Conservation (phyloP, 2,888 invertebrate genomes). For the Anthophora plumipes region DNA sequence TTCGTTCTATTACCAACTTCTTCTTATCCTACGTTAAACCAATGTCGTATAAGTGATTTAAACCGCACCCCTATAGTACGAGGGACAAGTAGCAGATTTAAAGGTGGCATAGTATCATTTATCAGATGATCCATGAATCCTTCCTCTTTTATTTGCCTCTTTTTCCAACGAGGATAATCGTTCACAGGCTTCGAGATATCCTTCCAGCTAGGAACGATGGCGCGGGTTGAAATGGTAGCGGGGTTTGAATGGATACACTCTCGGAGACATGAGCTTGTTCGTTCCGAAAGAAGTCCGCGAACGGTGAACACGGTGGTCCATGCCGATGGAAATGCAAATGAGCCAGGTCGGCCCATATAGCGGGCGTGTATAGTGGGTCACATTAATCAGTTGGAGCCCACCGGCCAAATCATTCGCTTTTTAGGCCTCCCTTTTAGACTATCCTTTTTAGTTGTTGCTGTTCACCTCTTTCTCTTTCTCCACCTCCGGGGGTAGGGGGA, state of each 20-base stretch:
- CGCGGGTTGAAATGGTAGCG: conserved; percentile 54
- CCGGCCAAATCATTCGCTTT: conserved; percentile 63
- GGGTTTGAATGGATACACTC: conserved; percentile 54
- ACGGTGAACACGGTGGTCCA: conserved; percentile 71
- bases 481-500: too few species aligned
- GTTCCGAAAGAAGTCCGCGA: conserved; percentile 64
- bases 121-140: conserved; percentile 10
- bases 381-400: conserved; percentile 66
- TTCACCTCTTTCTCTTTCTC: not conserved
- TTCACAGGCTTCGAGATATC: conserved; percentile 20
- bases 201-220: not conserved
- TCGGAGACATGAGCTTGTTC: conserved; percentile 57
- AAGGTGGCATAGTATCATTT: conserved; percentile 38
- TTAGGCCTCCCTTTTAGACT: conserved; percentile 36
- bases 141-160: too few species aligned
- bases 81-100: conserved; percentile 30
- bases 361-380: conserved; percentile 71
- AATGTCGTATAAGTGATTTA: not conserved
- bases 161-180: conserved; percentile 30
- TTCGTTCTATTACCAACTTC: not conserved
- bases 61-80: not conserved
- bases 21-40: too few species aligned
- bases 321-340: conserved; percentile 73
- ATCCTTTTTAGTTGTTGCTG: conserved; percentile 20
- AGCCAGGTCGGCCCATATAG: conserved; percentile 70